phyloP scores from a whole-genome alignment of 2,888 invertebrate genomes.

The Drosophila kokeensis region DNA sequence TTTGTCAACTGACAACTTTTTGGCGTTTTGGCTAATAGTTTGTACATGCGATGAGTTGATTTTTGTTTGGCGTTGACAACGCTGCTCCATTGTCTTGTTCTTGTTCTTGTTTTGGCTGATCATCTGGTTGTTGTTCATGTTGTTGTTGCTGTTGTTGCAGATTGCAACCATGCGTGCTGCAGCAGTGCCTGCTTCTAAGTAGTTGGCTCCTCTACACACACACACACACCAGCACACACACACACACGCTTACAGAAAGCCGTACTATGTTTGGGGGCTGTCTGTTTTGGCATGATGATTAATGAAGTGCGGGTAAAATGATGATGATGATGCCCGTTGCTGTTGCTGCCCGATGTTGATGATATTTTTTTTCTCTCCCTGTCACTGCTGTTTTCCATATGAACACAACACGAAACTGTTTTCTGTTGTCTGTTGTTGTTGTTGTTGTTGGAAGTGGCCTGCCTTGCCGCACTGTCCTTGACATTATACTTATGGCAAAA shows the following conservation, averaged over 20 bases:
- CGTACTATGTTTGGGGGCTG: constrained; percentile 52
- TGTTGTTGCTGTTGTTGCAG: constrained; percentile 25
- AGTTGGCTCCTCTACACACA: constrained; percentile 27
- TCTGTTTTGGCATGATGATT: constrained; percentile 84
- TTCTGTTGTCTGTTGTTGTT: constrained; percentile 32
- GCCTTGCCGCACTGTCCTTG: constrained; percentile 51
- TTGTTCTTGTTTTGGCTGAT: constrained; percentile 33
- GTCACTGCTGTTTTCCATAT: constrained; percentile 46
- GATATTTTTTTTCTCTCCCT: not conserved
- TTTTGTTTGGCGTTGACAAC: constrained; percentile 62
- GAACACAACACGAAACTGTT: constrained; percentile 48
- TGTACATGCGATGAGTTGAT: constrained; percentile 74
- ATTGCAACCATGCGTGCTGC: constrained; percentile 58
- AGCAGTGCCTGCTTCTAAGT: constrained; percentile 40
- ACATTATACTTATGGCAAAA: constrained; percentile 36
- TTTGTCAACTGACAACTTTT: constrained; percentile 52
- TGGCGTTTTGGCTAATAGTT: constrained; percentile 79
- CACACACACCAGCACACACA: constrained; percentile 16
- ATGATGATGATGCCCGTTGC: constrained; percentile 36
- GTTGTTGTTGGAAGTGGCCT: constrained; percentile 26
- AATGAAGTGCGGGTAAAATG: constrained; percentile 84
- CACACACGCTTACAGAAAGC: not conserved
- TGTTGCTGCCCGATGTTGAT: constrained; percentile 13
- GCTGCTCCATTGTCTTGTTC: constrained; percentile 53
- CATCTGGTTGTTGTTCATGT: constrained; percentile 20